Base-by-base conservation (phyloP, 2,113 vertebrate genomes). In the Hyaena hyaena region DNA sequence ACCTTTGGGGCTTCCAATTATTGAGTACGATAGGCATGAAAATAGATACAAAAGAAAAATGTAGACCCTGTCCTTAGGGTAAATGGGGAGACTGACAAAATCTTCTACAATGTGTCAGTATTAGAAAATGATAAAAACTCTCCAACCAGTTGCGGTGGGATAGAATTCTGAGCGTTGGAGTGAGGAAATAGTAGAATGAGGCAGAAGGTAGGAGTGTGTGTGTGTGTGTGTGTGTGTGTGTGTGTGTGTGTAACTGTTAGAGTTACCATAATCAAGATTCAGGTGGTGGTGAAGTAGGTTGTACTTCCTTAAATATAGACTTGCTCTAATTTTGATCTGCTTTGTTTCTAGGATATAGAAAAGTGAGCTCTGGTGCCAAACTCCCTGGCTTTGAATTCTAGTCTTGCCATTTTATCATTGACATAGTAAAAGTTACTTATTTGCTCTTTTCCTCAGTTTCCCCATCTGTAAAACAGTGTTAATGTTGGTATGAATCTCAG, bases 401-500 rank as follows among this genome's bases (percentile, higher is more conserved):
- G 73, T 69, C 39, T 31, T 93, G 5, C 19, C 5, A 48, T n/a
- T 77, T 90, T 90, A 23, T 89, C 21, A 66, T 17, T 77, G 74
- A 61, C 14, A 9, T 61, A 83, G 35, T 39, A 35, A 84, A 87
- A 84, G 45, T 80, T 80, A 65, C n/a, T 88, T 80, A 43, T 28
- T 63, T 92, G 31, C 58, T 88, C 35, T 76, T 10, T 86, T 95
- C 43, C 58, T 96, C 39, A 33, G 33, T 77, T 85, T 97, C 90
- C 68, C 74, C 0, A 4, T 61, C 12, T 68, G 28, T 83, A 83
- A 88, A 35, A 87, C 87, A 39, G 45, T 28, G 4, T 39, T 39
- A 39, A 35, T 65, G 33, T 45, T 63, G 85, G 35, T 66, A 58
- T 39, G 39, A 15, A 74, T 28, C 10, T 94, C 39, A 50, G 58